Base-by-base conservation (phyloP, 1,140 invertebrate species). In the Neodiprion virginianus region DNA sequence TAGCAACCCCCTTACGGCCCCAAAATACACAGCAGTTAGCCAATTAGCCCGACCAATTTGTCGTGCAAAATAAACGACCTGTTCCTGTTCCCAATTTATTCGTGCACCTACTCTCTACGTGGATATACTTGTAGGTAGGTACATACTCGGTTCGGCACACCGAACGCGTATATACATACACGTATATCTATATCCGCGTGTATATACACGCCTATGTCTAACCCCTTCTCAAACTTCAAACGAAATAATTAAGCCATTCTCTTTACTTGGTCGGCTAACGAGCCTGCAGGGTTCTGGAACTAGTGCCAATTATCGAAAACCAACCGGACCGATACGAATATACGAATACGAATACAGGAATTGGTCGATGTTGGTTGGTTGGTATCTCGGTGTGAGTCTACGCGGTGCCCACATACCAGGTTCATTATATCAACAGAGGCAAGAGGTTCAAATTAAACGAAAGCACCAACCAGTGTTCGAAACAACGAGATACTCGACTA, bases 221-320 rank as follows among this genome's bases (percentile, higher is more conserved):
- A 81, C 78, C 79, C 79, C 76, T 80, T 78, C 76, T 79, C 79
- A 67, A 82, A 88, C 85, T 87, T 88, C 84, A 88, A 88, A 88
- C 86, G 83, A 87, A 87, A 88, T 87, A 88, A 88, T 88, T 87
- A 84, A 87, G 83, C 83, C 83, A 86, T 85, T 87, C 83, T 83
- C 84, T 85, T 81, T 81, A 83, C 77, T 75, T 74, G 77, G 74
- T 68, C 81, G 81, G 71, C 84, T 87, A 85, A 86, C 84, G 85
- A 85, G 83, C 76, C 77, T 79, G 72, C 80, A 61, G 73, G 69
- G 69, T 80, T 74, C 72, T 80, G 81, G 82, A 84, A 82, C 80
- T 84, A 80, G 77, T 82, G 82, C 85, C 86, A 87, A 88, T 88
- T 88, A 88, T 88, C 80, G 81, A 85, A 83, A 87, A 83, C 83